Conservation (phyloP, 2,797 vertebrate species). For the Oophaga sylvatica region DNA sequence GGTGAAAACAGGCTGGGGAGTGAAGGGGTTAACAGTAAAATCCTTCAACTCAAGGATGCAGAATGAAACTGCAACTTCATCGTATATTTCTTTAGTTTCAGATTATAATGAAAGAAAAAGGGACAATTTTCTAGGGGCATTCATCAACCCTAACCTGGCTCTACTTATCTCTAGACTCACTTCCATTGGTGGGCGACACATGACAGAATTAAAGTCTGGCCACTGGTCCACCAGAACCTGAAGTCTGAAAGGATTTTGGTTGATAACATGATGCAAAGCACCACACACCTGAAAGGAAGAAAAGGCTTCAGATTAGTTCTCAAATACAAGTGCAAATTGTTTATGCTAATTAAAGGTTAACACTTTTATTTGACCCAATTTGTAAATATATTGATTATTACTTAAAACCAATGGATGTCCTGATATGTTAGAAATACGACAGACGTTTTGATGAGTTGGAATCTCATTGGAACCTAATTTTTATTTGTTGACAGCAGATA, state of each 20-base stretch:
- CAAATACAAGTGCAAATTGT: too few relatives aligned
- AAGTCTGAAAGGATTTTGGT: not conserved
- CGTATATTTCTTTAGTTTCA: not conserved
- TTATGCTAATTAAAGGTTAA: not conserved
- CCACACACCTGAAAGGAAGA: not conserved
- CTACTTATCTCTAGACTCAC: not conserved
- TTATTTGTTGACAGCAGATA: too few relatives aligned
- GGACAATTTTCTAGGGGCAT: not conserved
- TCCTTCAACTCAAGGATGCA: not conserved
- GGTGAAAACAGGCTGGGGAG: too few relatives aligned
- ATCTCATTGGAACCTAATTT: too few relatives aligned
- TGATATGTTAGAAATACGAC: too few relatives aligned
- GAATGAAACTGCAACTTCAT: not conserved
- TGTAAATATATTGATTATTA: too few relatives aligned
- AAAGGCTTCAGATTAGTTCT: not conserved
- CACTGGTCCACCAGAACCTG: conserved; percentile 15
- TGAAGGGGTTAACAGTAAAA: too few relatives aligned
- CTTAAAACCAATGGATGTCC: too few relatives aligned
- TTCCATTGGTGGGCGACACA: conserved; percentile 4
- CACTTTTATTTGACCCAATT: too few relatives aligned
- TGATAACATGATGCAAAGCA: not conserved
- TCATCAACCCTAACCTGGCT: not conserved
- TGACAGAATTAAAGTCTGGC: conserved; percentile 7
- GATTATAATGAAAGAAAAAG: not conserved
- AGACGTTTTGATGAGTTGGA: too few relatives aligned